Conservation (phyloP, 2,888 invertebrate species). For the Spilarctia lutea region DNA sequence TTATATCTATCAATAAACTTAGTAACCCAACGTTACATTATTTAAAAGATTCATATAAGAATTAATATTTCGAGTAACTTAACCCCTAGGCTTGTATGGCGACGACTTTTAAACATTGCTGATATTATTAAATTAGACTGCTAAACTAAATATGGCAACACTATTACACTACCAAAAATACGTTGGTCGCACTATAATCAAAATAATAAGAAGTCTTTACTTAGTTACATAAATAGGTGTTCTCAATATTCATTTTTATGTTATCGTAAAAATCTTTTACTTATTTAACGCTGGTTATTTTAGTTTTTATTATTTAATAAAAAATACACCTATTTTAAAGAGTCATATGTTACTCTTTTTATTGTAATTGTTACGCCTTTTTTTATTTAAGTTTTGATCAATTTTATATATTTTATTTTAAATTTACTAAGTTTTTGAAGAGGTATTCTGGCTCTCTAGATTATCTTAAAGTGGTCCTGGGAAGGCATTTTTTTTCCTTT, state of each 20-base stretch:
- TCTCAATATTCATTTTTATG: neutral
- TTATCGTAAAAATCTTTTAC: neutral
- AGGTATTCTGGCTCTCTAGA: neutral
- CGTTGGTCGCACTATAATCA: neutral
- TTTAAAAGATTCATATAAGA: neutral
- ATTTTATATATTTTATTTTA: neutral
- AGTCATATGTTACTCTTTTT: neutral
- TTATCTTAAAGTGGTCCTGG: conserved; percentile 71
- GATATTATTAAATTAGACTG: neutral
- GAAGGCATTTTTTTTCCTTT: conserved; percentile 75
- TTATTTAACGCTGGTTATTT: neutral
- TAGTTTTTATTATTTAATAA: neutral
- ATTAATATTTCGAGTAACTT: neutral
- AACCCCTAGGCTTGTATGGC: neutral
- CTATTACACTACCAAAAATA: no score
- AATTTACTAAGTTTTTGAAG: neutral
- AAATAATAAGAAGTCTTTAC: neutral
- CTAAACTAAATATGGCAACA: neutral
- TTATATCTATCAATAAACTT: neutral
- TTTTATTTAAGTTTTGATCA: neutral
- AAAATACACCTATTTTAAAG: neutral
- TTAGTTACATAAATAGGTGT: neutral
- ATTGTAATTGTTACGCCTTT: neutral
- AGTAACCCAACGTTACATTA: neutral
- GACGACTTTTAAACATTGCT: neutral